Percentiles rank a stretch among this genome's conserved stretches.
phyloP scores from a whole-genome alignment of 2,797 vertebrate species.

The Crax fasciolata region DNA sequence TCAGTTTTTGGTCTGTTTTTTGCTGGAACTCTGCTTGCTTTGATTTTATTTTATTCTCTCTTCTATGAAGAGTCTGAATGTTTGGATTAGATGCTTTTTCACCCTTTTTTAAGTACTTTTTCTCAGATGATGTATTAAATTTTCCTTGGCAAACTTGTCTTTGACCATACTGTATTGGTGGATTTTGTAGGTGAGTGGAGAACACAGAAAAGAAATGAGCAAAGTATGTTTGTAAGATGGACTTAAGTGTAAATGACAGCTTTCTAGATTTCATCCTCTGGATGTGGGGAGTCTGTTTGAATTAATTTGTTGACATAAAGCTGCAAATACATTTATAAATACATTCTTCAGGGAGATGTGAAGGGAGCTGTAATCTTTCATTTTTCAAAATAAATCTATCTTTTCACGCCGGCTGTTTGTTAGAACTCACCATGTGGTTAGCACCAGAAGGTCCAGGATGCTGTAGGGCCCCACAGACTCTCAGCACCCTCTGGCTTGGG shows the following conservation, averaged over 20 bases:
- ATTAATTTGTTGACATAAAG: constrained; percentile 36
- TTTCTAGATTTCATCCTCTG: constrained; percentile 18
- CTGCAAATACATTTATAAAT: neutral
- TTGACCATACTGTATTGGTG: neutral
- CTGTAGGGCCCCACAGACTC: neutral
- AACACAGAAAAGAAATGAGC: neutral
- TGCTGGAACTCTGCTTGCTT: neutral
- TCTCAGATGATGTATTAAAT: neutral
- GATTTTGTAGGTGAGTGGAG: neutral
- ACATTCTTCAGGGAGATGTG: neutral
- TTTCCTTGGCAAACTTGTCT: neutral
- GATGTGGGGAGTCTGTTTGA: neutral
- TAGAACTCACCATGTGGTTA: neutral
- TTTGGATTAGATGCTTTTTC: neutral
- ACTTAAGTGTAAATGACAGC: neutral
- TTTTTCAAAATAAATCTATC: constrained; percentile 29
- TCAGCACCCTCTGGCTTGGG: neutral
- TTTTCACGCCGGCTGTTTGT: neutral
- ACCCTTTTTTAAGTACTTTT: neutral
- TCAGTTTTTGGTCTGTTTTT: neutral
- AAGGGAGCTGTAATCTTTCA: neutral
- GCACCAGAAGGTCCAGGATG: neutral
- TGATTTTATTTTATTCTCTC: neutral
- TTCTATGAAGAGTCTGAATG: neutral
- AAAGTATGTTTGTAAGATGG: neutral